phyloP scores from a whole-genome alignment of 2,888 invertebrate species.

The Scaptomyza cyrtandrae region DNA sequence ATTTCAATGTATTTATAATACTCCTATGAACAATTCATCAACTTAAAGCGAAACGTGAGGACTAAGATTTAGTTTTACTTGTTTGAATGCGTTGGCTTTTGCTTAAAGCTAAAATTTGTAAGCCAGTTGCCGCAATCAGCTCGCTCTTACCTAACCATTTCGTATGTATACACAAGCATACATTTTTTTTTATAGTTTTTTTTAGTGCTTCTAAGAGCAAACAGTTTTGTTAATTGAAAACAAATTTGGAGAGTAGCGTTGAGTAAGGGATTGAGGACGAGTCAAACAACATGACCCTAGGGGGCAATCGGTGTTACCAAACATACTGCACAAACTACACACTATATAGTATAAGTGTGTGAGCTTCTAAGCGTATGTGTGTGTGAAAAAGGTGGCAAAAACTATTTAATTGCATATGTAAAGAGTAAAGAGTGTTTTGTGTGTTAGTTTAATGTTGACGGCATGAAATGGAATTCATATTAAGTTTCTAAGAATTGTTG shows the following conservation, averaged over 20 bases:
- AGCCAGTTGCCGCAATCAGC: conserved; percentile 2
- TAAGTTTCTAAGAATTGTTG: too few relatives aligned
- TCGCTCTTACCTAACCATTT: neutral
- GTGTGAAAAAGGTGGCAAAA: conserved; percentile 21
- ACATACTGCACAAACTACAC: conserved; percentile 9
- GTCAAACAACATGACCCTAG: conserved; percentile 29
- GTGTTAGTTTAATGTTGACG: neutral
- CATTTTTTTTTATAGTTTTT: conserved; percentile 11
- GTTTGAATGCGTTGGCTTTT: conserved; percentile 22
- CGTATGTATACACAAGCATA: conserved; percentile 11
- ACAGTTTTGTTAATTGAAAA: conserved; percentile 77
- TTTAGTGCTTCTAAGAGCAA: conserved; percentile 31
- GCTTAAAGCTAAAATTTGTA: conserved; percentile 22
- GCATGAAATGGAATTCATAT: too few relatives aligned
- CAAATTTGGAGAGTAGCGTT: conserved; percentile 58
- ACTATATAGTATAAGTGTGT: neutral
- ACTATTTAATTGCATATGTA: conserved; percentile 43
- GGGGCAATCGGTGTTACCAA: conserved; percentile 38
- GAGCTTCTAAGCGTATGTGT: neutral
- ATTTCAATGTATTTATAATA: neutral
- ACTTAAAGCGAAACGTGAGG: neutral
- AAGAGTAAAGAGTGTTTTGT: neutral
- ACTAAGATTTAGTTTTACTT: conserved; percentile 1
- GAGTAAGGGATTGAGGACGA: neutral
- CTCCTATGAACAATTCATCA: conserved; percentile 7